Evolutionary conservation across 53 echinoderm and acorn worm genomes (phyloP).

Genomic region (Patiria pectinifera): DNA sequence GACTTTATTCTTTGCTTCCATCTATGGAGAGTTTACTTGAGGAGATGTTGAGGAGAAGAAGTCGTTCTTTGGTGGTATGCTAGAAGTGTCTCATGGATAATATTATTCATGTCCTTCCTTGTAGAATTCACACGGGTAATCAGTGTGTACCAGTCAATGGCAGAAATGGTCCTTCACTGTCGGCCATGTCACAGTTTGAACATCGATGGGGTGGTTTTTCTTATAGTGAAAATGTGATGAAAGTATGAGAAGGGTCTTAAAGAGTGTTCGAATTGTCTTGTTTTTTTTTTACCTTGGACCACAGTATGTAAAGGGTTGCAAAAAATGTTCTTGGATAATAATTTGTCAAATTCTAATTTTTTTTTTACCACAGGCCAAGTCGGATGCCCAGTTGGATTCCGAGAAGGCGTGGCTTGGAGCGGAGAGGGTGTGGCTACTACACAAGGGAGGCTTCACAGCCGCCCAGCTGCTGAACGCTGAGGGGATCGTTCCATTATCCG

Average conservation of each 20-base stretch:
- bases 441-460: slow-evolving; percentile 87
- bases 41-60: neutral
- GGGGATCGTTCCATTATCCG: slow-evolving; percentile 61
- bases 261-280: too few relatives aligned
- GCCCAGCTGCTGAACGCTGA: slow-evolving; percentile 72
- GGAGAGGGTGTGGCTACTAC: slow-evolving; percentile 94
- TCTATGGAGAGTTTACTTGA: slow-evolving; percentile 4
- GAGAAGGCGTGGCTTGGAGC: slow-evolving; percentile 92
- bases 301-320: too few relatives aligned
- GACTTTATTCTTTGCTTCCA: neutral
- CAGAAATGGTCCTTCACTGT: too few relatives aligned
- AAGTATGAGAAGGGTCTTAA: too few relatives aligned
- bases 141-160: too few relatives aligned
- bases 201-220: too few relatives aligned
- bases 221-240: too few relatives aligned
- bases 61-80: neutral
- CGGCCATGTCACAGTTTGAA: too few relatives aligned
- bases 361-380: slow-evolving; percentile 77
- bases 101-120: neutral
- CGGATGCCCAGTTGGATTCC: slow-evolving; percentile 83
- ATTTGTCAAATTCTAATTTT: neutral
- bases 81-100: neutral
- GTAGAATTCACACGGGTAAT: neutral
- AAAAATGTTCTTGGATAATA: neutral
- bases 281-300: too few relatives aligned